These are phyloP conservation scores for Lepidurus packardi DNA, from an alignment of 1,140 invertebrate genomes.

Conservation along the genomic window DNA sequence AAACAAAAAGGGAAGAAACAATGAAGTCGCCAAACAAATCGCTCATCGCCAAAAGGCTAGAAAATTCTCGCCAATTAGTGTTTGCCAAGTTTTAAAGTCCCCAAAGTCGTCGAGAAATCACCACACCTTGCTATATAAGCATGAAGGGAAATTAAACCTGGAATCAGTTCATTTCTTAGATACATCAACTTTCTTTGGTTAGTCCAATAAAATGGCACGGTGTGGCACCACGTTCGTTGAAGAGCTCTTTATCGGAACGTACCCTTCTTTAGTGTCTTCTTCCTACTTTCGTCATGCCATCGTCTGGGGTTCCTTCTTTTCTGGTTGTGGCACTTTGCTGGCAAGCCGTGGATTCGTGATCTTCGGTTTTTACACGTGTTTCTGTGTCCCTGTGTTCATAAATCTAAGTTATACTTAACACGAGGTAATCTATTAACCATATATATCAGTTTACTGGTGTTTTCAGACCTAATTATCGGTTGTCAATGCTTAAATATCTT, in stretches of 20 bases:
- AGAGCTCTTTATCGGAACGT: background rate
- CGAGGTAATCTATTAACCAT: background rate
- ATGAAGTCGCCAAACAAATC: too few relatives aligned
- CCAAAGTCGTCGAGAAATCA: too few relatives aligned
- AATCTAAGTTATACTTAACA: background rate
- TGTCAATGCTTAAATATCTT: too few relatives aligned
- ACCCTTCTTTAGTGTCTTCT: background rate
- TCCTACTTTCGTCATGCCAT: background rate
- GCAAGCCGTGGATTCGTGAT: background rate
- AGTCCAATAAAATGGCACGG: too few relatives aligned
- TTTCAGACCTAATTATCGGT: background rate
- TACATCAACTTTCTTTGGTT: too few relatives aligned
- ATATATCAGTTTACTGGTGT: background rate
- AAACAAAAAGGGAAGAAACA: too few relatives aligned
- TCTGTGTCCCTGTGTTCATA: background rate
- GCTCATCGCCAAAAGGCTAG: too few relatives aligned
- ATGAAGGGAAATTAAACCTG: too few relatives aligned
- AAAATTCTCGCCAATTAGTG: too few relatives aligned
- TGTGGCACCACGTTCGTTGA: background rate
- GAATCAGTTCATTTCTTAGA: too few relatives aligned
- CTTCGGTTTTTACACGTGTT: background rate
- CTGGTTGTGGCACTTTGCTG: slow-evolving; percentile 11
- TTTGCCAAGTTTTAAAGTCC: too few relatives aligned
- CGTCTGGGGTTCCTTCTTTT: background rate
- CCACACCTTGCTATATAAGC: too few relatives aligned